Percentiles rank a stretch among this genome's conserved stretches.
Evolutionary conservation across 2,113 vertebrate species (phyloP).

Genomic region (Seriola quinqueradiata): DNA sequence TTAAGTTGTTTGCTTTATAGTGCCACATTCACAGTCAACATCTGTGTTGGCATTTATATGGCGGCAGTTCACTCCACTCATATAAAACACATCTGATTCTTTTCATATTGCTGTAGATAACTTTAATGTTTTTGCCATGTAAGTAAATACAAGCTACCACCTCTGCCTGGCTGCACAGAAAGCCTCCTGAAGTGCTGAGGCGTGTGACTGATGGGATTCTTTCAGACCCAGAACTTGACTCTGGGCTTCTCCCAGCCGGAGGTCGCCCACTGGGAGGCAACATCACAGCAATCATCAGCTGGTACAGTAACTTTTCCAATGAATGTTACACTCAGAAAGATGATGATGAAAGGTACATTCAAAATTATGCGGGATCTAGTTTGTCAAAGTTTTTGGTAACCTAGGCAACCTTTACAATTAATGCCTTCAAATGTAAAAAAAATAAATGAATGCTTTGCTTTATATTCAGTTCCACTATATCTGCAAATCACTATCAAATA

Average conservation of each 20-base stretch:
- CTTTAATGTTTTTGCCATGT: background rate
- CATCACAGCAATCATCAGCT: conserved; percentile 1
- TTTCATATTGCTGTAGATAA: background rate
- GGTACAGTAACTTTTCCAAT: conserved; percentile 49
- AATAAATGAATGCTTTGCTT: no score
- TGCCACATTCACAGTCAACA: no score
- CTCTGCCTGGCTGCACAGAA: conserved; percentile 8
- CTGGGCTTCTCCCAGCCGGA: conserved; percentile 40
- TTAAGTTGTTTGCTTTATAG: no score
- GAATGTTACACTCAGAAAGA: background rate
- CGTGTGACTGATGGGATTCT: conserved; percentile 53
- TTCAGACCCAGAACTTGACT: conserved; percentile 63
- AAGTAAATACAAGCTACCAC: background rate
- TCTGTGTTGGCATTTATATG: no score
- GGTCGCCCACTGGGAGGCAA: conserved; percentile 54
- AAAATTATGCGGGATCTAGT: background rate
- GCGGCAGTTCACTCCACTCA: no score
- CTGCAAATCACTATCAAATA: conserved; percentile 30
- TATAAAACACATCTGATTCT: background rate
- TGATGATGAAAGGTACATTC: background rate
- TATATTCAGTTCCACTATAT: background rate
- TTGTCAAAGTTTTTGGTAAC: background rate
- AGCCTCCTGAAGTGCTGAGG: background rate
- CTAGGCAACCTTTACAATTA: background rate
- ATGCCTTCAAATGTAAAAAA: no score